Conservation (phyloP, 2,797 vertebrate genomes). For the Gila robusta region DNA sequence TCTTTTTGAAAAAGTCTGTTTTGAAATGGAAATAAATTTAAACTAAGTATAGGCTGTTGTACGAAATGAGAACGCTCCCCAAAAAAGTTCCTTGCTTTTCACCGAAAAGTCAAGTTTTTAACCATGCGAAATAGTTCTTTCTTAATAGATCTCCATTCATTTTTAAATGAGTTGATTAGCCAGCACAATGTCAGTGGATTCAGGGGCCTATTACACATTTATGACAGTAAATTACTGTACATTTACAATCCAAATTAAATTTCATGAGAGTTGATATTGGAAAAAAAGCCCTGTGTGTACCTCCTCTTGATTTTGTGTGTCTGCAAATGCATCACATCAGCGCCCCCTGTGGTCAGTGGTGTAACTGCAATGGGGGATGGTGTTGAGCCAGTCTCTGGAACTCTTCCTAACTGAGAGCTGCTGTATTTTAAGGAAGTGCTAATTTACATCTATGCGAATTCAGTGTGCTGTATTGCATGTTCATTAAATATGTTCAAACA, state of each 20-base stretch:
- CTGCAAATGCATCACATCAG: slow-evolving; percentile 77
- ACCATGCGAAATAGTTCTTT: slow-evolving; percentile 80
- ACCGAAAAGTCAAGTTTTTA: slow-evolving; percentile 77
- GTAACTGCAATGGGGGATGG: slow-evolving; percentile 63
- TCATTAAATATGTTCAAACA: slow-evolving; percentile 33
- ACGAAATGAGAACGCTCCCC: neutral
- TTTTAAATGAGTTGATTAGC: slow-evolving; percentile 89
- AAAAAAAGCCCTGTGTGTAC: slow-evolving; percentile 71
- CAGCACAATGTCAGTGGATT: slow-evolving; percentile 86
- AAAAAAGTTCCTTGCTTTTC: slow-evolving; percentile 69
- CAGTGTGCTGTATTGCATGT: slow-evolving; percentile 19
- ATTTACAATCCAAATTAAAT: slow-evolving; percentile 91
- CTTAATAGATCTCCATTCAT: slow-evolving; percentile 88
- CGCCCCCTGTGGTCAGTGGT: slow-evolving; percentile 81
- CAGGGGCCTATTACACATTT: slow-evolving; percentile 88
- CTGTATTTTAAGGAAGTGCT: slow-evolving; percentile 49
- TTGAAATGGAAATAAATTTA: neutral
- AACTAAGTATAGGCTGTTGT: neutral
- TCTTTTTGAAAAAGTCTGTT: neutral
- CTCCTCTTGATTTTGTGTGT: slow-evolving; percentile 73
- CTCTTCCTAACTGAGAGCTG: slow-evolving; percentile 18
- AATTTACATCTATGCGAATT: slow-evolving; percentile 27
- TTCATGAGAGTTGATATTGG: slow-evolving; percentile 85
- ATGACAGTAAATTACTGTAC: slow-evolving; percentile 89
- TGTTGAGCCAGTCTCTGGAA: slow-evolving; percentile 24